phyloP scores from a whole-genome alignment of 2,888 invertebrate species.

The Blastobasis lacticolella region DNA sequence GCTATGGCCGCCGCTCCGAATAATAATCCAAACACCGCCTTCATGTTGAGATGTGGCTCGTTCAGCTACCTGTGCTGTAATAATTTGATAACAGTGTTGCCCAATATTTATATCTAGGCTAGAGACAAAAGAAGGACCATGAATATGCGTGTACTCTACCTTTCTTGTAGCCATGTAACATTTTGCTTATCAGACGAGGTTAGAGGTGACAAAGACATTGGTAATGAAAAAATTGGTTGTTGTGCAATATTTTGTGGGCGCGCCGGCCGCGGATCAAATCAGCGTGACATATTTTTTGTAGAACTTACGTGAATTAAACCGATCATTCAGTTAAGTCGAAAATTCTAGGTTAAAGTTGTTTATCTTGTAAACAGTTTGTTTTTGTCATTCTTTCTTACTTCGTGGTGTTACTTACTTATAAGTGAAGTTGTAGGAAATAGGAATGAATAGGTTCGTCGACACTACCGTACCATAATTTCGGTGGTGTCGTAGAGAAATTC shows the following conservation, averaged over 20 bases:
- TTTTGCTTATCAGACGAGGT: conserved; percentile 65
- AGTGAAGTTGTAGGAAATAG: no score
- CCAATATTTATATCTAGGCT: conserved; percentile 66
- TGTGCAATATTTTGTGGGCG: conserved; percentile 39
- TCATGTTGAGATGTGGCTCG: conserved; percentile 57
- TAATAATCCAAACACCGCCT: conserved; percentile 36
- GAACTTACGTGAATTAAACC: neutral
- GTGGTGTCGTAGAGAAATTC: no score
- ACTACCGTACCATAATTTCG: no score
- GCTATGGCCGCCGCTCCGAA: conserved; percentile 35
- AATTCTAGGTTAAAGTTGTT: no score
- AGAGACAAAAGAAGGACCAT: conserved; percentile 54
- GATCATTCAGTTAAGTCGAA: no score
- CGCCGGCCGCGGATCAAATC: conserved; percentile 38
- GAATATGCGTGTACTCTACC: conserved; percentile 47
- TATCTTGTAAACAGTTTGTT: no score
- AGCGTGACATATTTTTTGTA: conserved; percentile 43
- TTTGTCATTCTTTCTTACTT: no score
- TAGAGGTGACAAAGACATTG: conserved; percentile 61
- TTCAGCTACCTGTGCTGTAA: conserved; percentile 45
- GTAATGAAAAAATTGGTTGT: conserved; percentile 51
- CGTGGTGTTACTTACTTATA: no score
- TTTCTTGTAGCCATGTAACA: conserved; percentile 66
- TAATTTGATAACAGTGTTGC: conserved; percentile 60
- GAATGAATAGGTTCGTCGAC: no score